Evolutionary conservation across 2,113 vertebrate species (phyloP).

Genomic region (Mormyrus iriodes): DNA sequence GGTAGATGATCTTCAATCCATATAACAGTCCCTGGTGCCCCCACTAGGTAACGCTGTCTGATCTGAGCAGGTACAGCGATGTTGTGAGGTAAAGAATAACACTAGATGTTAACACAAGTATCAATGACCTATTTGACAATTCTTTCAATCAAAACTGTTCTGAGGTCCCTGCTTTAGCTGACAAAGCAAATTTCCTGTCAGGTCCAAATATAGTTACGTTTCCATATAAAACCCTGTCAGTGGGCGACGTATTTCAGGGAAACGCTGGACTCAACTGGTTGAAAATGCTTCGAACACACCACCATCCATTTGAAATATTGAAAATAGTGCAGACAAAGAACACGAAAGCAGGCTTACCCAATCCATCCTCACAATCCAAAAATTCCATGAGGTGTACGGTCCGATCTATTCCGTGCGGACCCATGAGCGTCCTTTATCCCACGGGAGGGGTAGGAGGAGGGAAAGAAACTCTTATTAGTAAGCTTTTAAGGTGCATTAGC

Average conservation of each 20-base stretch:
- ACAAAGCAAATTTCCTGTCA: background rate
- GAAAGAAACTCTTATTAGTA: background rate
- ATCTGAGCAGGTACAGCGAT: background rate
- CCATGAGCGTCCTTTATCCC: slow-evolving; percentile 77
- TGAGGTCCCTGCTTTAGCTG: background rate
- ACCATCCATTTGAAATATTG: background rate
- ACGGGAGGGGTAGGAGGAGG: slow-evolving; percentile 5
- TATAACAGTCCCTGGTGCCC: background rate
- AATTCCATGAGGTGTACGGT: slow-evolving; percentile 75
- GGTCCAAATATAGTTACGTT: background rate
- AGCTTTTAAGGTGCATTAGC: background rate
- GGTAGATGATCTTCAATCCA: background rate
- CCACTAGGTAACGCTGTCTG: background rate
- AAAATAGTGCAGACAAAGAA: background rate
- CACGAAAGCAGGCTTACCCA: slow-evolving; percentile 64
- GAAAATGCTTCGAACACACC: background rate
- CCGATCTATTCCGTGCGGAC: slow-evolving; percentile 76
- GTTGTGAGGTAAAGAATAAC: background rate
- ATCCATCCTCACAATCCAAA: slow-evolving; percentile 75
- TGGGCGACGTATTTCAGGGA: background rate
- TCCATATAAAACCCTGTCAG: background rate
- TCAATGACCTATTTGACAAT: background rate
- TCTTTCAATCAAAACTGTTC: background rate
- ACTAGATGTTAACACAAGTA: background rate
- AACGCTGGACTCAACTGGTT: background rate